phyloP scores from a whole-genome alignment of 2,797 vertebrate genomes.

The Pelobates cultripes region DNA sequence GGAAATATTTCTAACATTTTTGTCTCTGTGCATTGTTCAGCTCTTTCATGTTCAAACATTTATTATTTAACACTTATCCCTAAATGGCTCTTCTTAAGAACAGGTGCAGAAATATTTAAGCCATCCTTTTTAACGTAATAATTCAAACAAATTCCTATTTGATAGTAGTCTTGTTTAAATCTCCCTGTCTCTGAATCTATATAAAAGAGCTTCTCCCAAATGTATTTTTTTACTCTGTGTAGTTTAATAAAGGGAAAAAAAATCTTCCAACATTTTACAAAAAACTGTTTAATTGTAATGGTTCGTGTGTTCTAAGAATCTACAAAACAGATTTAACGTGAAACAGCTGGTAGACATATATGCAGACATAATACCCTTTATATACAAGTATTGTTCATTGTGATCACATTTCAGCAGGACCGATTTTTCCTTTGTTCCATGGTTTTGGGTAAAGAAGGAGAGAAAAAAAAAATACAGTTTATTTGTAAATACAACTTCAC shows the following conservation, averaged over 20 bases:
- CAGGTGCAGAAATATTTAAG: not conserved
- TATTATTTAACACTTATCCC: not conserved
- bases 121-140: no score
- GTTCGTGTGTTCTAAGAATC: conserved; percentile 49
- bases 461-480: not conserved
- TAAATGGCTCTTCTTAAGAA: not conserved
- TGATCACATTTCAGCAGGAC: conserved; percentile 37
- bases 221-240: conserved; percentile 4
- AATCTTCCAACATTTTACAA: conserved; percentile 25
- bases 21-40: no score
- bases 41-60: no score
- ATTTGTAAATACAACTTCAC: not conserved
- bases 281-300: conserved; percentile 53
- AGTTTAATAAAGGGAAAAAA: conserved; percentile 12
- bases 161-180: not conserved
- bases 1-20: no score
- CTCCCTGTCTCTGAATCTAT: not conserved
- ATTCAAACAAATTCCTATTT: no score
- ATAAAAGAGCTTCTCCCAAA: conserved; percentile 15
- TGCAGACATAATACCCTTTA: conserved; percentile 54
- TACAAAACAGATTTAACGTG: conserved; percentile 54
- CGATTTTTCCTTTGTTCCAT: conserved; percentile 26
- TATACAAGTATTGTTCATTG: conserved; percentile 40
- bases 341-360: conserved; percentile 56
- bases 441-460: conserved; percentile 27